Conservation (phyloP, 2,888 invertebrate genomes). For the Glaucopsyche alexis region DNA sequence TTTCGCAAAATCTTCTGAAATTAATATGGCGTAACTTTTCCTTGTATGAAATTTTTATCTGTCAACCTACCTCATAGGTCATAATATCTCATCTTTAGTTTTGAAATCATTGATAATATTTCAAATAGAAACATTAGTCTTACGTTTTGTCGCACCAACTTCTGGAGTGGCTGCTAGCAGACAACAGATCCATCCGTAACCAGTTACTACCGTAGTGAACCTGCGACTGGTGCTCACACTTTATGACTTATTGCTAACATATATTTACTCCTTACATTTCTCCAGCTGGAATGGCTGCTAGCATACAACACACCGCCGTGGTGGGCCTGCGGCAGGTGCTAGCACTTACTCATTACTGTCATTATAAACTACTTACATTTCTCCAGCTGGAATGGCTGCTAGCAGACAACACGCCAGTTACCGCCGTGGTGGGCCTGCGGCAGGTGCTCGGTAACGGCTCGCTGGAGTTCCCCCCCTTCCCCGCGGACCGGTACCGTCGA, state of each 20-base stretch:
- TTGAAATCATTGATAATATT: no score
- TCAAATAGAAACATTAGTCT: no score
- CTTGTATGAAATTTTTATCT: no score
- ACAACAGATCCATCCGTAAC: no score
- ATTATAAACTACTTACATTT: constrained; percentile 31
- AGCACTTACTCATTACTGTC: not conserved
- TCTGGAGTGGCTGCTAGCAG: no score
- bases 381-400: constrained; percentile 87
- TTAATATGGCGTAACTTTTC: no score
- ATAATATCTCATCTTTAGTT: no score
- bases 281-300: constrained; percentile 50
- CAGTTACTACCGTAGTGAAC: no score
- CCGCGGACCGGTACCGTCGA: constrained; percentile 88
- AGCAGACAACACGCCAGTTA: constrained; percentile 84
- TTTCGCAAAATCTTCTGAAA: no score
- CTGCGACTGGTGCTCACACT: not conserved
- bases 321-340: no score
- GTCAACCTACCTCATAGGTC: no score
- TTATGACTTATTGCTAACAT: not conserved
- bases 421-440: constrained; percentile 85
- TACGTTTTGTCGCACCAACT: not conserved
- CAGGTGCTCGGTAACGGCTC: constrained; percentile 90
- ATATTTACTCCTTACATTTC: constrained; percentile 35
- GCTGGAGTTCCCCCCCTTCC: constrained; percentile 91
- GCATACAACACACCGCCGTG: no score